phyloP scores from a whole-genome alignment of 2,113 vertebrate genomes.

The Syngnathoides biaculeatus region DNA sequence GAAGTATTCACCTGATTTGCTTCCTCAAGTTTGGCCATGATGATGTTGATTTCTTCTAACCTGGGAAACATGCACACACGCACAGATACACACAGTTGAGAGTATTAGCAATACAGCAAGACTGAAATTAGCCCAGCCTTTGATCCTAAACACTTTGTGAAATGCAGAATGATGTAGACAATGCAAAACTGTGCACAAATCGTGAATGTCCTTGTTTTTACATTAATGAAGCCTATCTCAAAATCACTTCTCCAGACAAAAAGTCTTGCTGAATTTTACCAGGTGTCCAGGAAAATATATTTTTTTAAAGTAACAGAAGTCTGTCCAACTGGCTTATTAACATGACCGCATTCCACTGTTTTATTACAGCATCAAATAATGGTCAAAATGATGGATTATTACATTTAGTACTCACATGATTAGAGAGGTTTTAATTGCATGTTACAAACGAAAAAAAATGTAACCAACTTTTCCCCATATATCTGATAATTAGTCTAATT shows the following conservation, averaged over 20 bases:
- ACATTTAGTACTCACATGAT: background rate
- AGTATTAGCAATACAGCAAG: slow-evolving; percentile 21
- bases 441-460: background rate
- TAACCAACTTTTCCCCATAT: slow-evolving; percentile 48
- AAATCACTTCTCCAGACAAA: background rate
- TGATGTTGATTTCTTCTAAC: slow-evolving; percentile 85
- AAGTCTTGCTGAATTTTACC: background rate
- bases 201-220: background rate
- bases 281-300: background rate
- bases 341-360: background rate
- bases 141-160: background rate
- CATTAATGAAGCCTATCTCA: background rate
- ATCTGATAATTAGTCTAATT: slow-evolving; percentile 69
- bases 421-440: slow-evolving; percentile 5
- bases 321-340: background rate
- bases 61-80: slow-evolving; percentile 70
- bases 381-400: background rate
- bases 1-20: slow-evolving; percentile 88
- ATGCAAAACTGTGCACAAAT: background rate
- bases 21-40: slow-evolving; percentile 91
- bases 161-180: background rate
- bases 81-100: slow-evolving; percentile 32
- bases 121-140: background rate
- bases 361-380: background rate
- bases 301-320: background rate